phyloP scores from a whole-genome alignment of 2,797 vertebrate species.

The Oryzias sinensis region DNA sequence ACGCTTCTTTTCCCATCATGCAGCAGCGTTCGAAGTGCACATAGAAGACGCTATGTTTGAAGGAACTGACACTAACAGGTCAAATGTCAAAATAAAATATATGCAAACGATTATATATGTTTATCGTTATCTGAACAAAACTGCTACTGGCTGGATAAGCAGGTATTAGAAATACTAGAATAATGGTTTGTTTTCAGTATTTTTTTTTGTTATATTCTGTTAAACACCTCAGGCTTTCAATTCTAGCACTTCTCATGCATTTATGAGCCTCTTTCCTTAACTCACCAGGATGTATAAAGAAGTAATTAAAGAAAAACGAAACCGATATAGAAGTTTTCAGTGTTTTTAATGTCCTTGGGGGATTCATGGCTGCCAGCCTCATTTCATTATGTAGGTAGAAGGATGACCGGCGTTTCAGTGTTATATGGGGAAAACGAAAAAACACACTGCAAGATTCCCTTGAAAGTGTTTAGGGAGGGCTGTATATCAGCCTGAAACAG shows the following conservation, averaged over 20 bases:
- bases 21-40: too few species aligned
- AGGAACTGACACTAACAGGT: too few species aligned
- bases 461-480: constrained; percentile 37
- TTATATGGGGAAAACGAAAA: constrained; percentile 54
- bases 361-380: constrained; percentile 2
- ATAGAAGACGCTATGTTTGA: too few species aligned
- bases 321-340: neutral
- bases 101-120: too few species aligned
- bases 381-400: constrained; percentile 25
- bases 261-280: neutral
- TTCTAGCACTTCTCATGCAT: neutral
- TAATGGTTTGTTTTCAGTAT: neutral
- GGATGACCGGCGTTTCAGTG: constrained; percentile 21
- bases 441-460: constrained; percentile 31
- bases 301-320: neutral
- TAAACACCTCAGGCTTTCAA: constrained; percentile 1
- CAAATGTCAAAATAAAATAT: too few species aligned
- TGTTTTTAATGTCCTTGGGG: constrained; percentile 2
- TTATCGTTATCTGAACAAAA: too few species aligned
- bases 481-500: constrained; percentile 46
- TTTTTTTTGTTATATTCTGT: neutral
- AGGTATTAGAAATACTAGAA: neutral
- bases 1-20: too few species aligned
- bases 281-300: neutral
- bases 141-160: too few species aligned